Percentiles rank a stretch among this genome's conserved stretches.
phyloP scores from a whole-genome alignment of 2,797 vertebrate species.

The Emys orbicularis region DNA sequence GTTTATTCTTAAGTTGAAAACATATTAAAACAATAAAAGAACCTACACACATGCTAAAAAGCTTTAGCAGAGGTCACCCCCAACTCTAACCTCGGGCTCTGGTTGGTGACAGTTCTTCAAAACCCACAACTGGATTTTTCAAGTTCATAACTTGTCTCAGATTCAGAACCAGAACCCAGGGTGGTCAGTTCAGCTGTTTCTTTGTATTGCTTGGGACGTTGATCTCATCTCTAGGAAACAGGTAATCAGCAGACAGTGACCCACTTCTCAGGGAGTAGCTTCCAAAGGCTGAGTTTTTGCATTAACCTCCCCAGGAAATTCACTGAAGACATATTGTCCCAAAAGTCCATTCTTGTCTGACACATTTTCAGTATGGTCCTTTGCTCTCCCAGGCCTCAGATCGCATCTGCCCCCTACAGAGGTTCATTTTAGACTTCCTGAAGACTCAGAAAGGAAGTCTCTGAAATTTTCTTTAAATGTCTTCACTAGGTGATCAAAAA shows the following conservation, averaged over 20 bases:
- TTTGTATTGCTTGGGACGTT: neutral
- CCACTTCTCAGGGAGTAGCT: neutral
- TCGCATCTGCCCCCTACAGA: neutral
- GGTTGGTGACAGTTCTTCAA: no score
- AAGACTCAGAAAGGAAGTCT: rapidly evolving
- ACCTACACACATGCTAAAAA: neutral
- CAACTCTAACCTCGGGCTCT: neutral
- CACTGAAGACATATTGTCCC: neutral
- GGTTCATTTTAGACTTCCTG: rapidly evolving
- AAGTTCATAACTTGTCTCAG: neutral
- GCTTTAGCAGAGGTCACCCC: neutral
- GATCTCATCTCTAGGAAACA: neutral
- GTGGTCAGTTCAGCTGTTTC: neutral
- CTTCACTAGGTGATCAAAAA: slow-evolving; percentile 91
- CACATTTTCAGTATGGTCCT: neutral
- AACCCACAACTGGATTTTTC: no score
- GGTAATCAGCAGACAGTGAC: neutral
- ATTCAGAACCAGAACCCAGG: neutral
- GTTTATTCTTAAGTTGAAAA: neutral
- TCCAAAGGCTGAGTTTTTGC: neutral
- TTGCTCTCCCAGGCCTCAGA: neutral
- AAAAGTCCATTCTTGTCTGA: neutral
- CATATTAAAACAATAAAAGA: neutral
- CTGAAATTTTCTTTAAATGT: rapidly evolving
- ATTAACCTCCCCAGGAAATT: neutral